phyloP scores from a whole-genome alignment of 2,113 vertebrate species.

The Embiotoca jacksoni region DNA sequence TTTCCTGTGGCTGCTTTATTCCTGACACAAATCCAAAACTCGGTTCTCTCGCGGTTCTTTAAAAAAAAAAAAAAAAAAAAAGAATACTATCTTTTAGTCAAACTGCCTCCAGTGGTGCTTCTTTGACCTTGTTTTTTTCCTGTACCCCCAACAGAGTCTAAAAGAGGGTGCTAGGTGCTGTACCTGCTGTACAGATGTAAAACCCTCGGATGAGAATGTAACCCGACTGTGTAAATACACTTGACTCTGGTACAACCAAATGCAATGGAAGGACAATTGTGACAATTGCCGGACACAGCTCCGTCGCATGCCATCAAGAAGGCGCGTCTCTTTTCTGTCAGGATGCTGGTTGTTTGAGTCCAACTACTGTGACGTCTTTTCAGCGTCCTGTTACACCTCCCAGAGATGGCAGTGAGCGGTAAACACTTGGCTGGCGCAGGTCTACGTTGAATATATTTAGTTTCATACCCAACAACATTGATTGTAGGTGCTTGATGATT shows the following conservation, averaged over 20 bases:
- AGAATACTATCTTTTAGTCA: not conserved
- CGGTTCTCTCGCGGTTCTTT: too few species aligned
- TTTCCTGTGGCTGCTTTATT: not conserved
- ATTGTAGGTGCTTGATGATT: not conserved
- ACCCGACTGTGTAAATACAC: not conserved
- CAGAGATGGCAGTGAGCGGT: not conserved
- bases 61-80: not conserved
- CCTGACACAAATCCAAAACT: not conserved
- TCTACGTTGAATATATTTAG: not conserved
- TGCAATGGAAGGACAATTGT: not conserved
- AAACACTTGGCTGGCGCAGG: not conserved
- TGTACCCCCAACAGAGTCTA: too few species aligned
- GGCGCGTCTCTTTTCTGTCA: not conserved
- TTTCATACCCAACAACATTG: not conserved
- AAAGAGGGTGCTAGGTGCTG: too few species aligned
- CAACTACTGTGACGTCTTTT: not conserved
- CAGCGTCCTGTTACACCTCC: not conserved
- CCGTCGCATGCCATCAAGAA: not conserved
- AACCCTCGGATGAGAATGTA: fast-evolving
- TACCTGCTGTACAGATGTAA: too few species aligned
- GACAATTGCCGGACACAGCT: not conserved
- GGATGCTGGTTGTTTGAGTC: not conserved
- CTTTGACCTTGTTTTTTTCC: too few species aligned
- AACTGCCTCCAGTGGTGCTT: too few species aligned
- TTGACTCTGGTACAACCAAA: not conserved